Evolutionary conservation across 2,797 vertebrate genomes (phyloP), one percentile per base, ranked within the genome.

Genomic region (Dipus sagitta): DNA sequence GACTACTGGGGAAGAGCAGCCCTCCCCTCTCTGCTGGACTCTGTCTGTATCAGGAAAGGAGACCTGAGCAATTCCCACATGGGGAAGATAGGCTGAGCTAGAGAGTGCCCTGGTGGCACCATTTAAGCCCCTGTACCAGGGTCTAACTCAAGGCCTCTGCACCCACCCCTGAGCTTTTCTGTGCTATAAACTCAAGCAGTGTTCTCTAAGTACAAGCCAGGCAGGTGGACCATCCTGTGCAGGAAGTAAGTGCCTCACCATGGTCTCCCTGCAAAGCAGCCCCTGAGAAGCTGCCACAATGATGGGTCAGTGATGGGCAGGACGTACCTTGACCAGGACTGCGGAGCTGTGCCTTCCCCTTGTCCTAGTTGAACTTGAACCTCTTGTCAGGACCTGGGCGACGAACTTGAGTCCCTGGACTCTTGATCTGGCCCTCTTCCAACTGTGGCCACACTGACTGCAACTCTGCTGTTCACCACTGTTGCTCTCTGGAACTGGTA

Each of bases 61-160:
- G 0, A 1, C 4, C 32, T 68, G 64, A 65, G 78, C 0, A 0
- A 18, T 32, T 28, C 58, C 60, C 30, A 14, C 26, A 9, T 20
- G 6, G 30, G 15, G 60, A 14, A 81, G n/a, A 93, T 28, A 42
- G 20, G 52, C 30, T 65, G 21, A 91, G 64, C 71, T 21, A 2
- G 2, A 67, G 78, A 52, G 18, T 4, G 30, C 65, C 30, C 26
- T 32, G 18, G n/a, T 9, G 17, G 30, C 42, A 34, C 71, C 71
- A 11, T 79, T 17, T 28, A 67, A 89, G 58, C 26, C 34, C 24
- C 85, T 32, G 15, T 0, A 9, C 21, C 60, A 30, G 79, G 67
- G 14, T 80, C 23, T 28, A 54, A 87, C 6, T 14, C 60, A 72
- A 82, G 26, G 23, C 11, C 84, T 21, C 11, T 85, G 68, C 54